Evolutionary conservation across 1,140 invertebrate genomes (phyloP), one percentile per base, ranked within the genome.

Genomic region (Parasteatoda tepidariorum): DNA sequence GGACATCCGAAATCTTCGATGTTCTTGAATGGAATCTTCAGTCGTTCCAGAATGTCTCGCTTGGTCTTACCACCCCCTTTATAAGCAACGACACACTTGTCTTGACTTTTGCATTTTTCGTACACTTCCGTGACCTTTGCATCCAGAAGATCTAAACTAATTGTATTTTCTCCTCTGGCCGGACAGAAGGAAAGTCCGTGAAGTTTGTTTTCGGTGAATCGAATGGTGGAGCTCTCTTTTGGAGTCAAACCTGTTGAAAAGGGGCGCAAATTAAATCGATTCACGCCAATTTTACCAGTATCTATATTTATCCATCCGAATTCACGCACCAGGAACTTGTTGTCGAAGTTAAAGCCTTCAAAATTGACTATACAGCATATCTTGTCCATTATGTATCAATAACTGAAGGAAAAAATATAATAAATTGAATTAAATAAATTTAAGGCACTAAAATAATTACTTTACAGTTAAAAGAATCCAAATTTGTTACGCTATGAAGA

Each of bases 361-460:
- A 75, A 61, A 62, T 75, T 57, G 18, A 75, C 38, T n/a, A 75
- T 28, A 34, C 73, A 75, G 31, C 73, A 75, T 24, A 75, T 38
- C 26, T 62, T 5, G 18, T 61, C 33, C 73, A 75, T 75, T 24
- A 48, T 11, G 57, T n/a, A n/a, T n/a, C n/a, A n/a, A n/a, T n/a
- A n/a, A n/a, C n/a, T n/a, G n/a, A n/a, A n/a, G 18, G 41, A 48
- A 18, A 48, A 9, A 9, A 9, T 18, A 48, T 9, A 9, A 18
- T 9, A 48, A 48, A 9, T 18, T 7, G 7, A 48, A 18, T 9
- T 9, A 48, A 48, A 9, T 48, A 48, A 48, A 48, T 7, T 48
- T 48, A 48, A 48, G 18, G 7, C 41, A 48, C 41, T 9, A 48
- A 9, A 9, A 48, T 48, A 48, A 18, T 18, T 48, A 7, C 7